A percentile compares a stretch with the other conserved stretches of the same genome.
These are phyloP conservation scores for rabbit (Oryctolagus cuniculus) DNA, from an alignment of 2,113 vertebrate genomes.

Conservation along the genomic window mOryCun1.1 NC_091440.1:90976501-90977000, in stretches of 20 bases:
- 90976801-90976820: not conserved
- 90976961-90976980: not conserved
- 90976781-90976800: not conserved
- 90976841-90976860: conserved; percentile 34
- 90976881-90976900: not conserved
- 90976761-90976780: not conserved
- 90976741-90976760: conserved; percentile 10
- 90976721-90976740: not conserved
- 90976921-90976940: conserved; percentile 32
- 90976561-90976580: no score
- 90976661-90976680: no score
- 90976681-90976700: not conserved
- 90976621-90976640: no score
- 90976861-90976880: conserved; percentile 44
- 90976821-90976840: conserved; percentile 37
- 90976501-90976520: not conserved
- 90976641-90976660: no score
- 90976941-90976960: not conserved
- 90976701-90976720: conserved; percentile 45
- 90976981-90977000: not conserved
- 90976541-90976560: no score
- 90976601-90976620: no score
- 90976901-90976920: conserved; percentile 54
- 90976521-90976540: no score
- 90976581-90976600: no score